Evolutionary conservation across 2,888 invertebrate genomes (phyloP).

Genomic region (Parnassius apollo): DNA sequence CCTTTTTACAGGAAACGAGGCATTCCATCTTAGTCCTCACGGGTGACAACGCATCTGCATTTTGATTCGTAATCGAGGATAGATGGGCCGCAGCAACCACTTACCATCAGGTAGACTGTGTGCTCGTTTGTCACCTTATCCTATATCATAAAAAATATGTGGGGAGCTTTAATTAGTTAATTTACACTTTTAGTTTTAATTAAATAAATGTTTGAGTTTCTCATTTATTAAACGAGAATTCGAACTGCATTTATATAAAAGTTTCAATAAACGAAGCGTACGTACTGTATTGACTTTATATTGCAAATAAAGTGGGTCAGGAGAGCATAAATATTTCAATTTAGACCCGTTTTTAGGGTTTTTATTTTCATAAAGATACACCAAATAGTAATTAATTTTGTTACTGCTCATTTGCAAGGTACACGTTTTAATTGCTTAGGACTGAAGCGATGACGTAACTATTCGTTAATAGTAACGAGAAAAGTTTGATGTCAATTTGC

Average conservation of each 20-base stretch:
- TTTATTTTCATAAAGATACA: slow-evolving; percentile 10
- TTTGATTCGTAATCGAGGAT: no score
- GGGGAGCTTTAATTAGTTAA: slow-evolving; percentile 20
- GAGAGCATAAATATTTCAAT: slow-evolving; percentile 3
- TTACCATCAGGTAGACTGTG: no score
- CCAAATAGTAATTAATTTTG: slow-evolving; percentile 22
- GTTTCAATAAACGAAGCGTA: slow-evolving; percentile 17
- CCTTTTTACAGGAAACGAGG: no score
- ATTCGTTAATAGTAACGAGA: slow-evolving; percentile 38
- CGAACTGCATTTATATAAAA: slow-evolving; percentile 10
- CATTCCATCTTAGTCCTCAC: no score
- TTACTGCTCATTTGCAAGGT: slow-evolving; percentile 26
- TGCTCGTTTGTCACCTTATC: no score
- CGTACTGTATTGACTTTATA: not conserved
- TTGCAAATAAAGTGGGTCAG: slow-evolving; percentile 18
- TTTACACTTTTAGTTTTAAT: slow-evolving; percentile 13
- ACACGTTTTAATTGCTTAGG: slow-evolving; percentile 38
- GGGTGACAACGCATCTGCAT: no score
- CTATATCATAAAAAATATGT: not conserved
- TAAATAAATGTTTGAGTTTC: slow-evolving; percentile 12
- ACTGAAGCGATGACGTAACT: slow-evolving; percentile 37
- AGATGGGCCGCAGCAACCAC: no score
- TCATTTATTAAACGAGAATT: slow-evolving; percentile 25
- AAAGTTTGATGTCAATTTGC: slow-evolving; percentile 36
- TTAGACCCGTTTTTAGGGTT: slow-evolving; percentile 9